Base-by-base conservation (phyloP, 2,113 vertebrate species). In the Chionodraco myersi region DNA sequence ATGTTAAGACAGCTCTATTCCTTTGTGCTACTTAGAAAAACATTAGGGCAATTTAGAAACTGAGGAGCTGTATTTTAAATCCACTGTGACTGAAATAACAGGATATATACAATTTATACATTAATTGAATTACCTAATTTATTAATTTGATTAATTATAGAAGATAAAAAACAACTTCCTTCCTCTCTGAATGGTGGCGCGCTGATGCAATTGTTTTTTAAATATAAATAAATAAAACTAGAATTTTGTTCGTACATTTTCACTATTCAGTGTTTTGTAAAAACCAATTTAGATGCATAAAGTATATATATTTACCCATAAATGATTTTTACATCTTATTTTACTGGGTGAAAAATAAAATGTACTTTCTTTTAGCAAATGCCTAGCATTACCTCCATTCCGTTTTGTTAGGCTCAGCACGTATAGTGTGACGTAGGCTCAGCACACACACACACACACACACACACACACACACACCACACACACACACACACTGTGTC, bases 11-110 rank as follows among this genome's bases (percentile, higher is more conserved):
- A 75, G 84, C 64, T 84, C 70, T 6, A 56, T 72, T 81, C 47
- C 75, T 85, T 88, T 88, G 83, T 84, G 81, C 64, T 82, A 69
- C 75, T 85, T 61, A 74, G 75, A 82, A 68, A 61, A 73, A 72
- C 59, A 85, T 73, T 75, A 66, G 58, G 53, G 47, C 72, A 75
- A 84, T 85, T 41, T 47, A 71, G 36, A 75, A 60, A 23, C 36
- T 51, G 53, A 73, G 56, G 52, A 41, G 48, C 60, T 18, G 8
- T 14, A 65, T 69, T 67, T 63, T 62, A 79, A 83, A 70, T 51
- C 15, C 6, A 74, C 11, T 52, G 67, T 18, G 0, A 2, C n/a
- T 72, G 21, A 80, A 82, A 72, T 79, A 52, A 59, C 2, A 69
- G 23, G 9, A 65, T 44, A 65, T 53, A 59, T 49, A 71, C 9